These are phyloP conservation scores for Cinclus cinclus DNA, from an alignment of 2,113 vertebrate species.

Conservation along the genomic window DNA sequence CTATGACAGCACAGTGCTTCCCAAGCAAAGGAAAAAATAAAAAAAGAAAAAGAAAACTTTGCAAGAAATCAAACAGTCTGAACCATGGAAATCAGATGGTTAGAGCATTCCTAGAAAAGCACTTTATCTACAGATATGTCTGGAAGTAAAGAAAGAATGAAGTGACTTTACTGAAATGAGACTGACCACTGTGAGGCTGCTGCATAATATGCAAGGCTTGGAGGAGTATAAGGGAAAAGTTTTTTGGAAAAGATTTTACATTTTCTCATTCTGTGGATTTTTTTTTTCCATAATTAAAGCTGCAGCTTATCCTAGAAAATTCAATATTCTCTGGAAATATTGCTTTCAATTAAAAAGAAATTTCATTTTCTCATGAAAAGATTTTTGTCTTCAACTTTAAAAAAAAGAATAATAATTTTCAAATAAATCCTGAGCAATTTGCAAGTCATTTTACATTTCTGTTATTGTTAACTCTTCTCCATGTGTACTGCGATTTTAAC, in stretches of 20 bases:
- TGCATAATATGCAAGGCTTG: slow-evolving; percentile 86
- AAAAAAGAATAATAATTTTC: slow-evolving; percentile 22
- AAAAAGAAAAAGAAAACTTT: neutral
- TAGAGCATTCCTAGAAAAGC: slow-evolving; percentile 74
- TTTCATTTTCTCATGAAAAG: slow-evolving; percentile 24
- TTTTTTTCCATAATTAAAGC: slow-evolving; percentile 68
- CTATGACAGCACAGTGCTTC: slow-evolving; percentile 82
- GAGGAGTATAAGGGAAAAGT: slow-evolving; percentile 67
- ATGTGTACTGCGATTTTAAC: slow-evolving; percentile 46
- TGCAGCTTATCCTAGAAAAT: slow-evolving; percentile 83
- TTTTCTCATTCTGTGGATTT: neutral
- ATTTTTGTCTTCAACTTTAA: slow-evolving; percentile 25
- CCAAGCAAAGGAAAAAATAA: slow-evolving; percentile 65
- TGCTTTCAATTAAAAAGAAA: slow-evolving; percentile 53
- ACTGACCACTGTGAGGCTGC: slow-evolving; percentile 85
- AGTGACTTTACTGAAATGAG: slow-evolving; percentile 78
- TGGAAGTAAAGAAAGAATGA: slow-evolving; percentile 77
- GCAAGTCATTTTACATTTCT: neutral
- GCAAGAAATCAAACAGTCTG: slow-evolving; percentile 78
- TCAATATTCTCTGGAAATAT: slow-evolving; percentile 28
- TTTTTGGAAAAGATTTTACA: slow-evolving; percentile 30
- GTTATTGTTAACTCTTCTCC: slow-evolving; percentile 13
- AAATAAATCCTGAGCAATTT: slow-evolving; percentile 39
- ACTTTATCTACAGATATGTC: slow-evolving; percentile 79
- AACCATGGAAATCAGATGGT: slow-evolving; percentile 77